Percentiles rank a stretch among this genome's conserved stretches.
Conservation (phyloP, 2,888 invertebrate species). For the Drosophila nigritarsus region DNA sequence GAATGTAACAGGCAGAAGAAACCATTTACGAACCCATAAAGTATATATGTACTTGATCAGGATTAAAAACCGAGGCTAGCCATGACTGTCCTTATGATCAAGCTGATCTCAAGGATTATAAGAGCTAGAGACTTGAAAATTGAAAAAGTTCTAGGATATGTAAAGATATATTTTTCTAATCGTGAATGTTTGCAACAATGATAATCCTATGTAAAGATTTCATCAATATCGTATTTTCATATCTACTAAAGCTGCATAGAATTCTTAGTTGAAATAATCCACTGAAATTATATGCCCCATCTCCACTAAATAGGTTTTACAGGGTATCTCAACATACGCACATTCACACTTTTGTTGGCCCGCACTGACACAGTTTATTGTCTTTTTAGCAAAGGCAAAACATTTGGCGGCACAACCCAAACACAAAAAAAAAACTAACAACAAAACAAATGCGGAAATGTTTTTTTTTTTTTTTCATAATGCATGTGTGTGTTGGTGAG, state of each 20-base stretch:
- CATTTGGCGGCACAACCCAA: slow-evolving; percentile 67
- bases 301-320: neutral
- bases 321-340: slow-evolving; percentile 37
- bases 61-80: neutral
- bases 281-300: neutral
- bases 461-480: slow-evolving; percentile 25
- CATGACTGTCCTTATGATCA: no score
- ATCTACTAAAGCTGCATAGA: rapidly evolving
- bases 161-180: neutral
- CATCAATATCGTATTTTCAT: neutral
- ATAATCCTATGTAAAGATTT: neutral
- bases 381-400: slow-evolving; percentile 66
- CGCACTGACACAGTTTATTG: slow-evolving; percentile 71
- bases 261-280: neutral
- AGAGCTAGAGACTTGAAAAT: no score
- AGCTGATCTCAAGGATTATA: neutral
- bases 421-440: slow-evolving; percentile 34
- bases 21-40: neutral
- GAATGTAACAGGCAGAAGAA: neutral
- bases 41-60: neutral
- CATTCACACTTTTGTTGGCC: slow-evolving; percentile 39
- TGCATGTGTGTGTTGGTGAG: slow-evolving; percentile 10
- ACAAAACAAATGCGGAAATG: slow-evolving; percentile 71
- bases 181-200: neutral
- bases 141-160: neutral